phyloP scores from a whole-genome alignment of 2,797 vertebrate genomes.

The Pseudomugil gertrudae region DNA sequence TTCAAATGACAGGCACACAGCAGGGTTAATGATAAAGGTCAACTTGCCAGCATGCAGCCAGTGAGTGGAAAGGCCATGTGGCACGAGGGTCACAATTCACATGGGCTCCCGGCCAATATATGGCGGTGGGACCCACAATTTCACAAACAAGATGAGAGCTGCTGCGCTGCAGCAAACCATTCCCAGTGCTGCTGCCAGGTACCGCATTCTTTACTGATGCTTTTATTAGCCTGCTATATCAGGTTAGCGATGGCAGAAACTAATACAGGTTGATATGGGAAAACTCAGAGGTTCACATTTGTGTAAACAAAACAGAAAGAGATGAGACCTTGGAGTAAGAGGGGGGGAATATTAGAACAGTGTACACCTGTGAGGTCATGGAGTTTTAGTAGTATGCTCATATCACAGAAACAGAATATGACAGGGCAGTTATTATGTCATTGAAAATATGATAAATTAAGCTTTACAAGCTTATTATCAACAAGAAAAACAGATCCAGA shows the following conservation, averaged over 20 bases:
- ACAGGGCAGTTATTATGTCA: conserved; percentile 39
- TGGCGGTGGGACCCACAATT: conserved; percentile 50
- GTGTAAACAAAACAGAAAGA: conserved; percentile 63
- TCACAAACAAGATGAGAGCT: conserved; percentile 48
- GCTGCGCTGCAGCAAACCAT: conserved; percentile 23
- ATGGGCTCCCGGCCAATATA: conserved; percentile 74
- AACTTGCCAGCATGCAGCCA: conserved; percentile 78
- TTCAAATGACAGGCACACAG: conserved; percentile 83
- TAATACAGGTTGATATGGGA: conserved; percentile 67
- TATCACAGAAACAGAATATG: conserved; percentile 45
- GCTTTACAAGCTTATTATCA: conserved; percentile 52
- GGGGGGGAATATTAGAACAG: conserved; percentile 17
- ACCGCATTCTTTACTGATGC: conserved; percentile 44
- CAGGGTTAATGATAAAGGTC: conserved; percentile 87
- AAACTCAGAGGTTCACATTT: conserved; percentile 57
- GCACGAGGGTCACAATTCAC: conserved; percentile 76
- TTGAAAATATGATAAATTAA: conserved; percentile 49
- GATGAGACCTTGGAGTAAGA: conserved; percentile 48
- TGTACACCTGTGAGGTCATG: conserved; percentile 28
- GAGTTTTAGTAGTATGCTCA: conserved; percentile 45
- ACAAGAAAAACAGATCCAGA: conserved; percentile 73
- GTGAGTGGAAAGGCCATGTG: conserved; percentile 82
- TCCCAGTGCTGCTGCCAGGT: conserved; percentile 57
- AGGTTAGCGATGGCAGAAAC: conserved; percentile 59
- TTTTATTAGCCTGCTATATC: conserved; percentile 65